Base-by-base conservation (phyloP, 2,888 invertebrate species). In the Theristus sp. region DNA sequence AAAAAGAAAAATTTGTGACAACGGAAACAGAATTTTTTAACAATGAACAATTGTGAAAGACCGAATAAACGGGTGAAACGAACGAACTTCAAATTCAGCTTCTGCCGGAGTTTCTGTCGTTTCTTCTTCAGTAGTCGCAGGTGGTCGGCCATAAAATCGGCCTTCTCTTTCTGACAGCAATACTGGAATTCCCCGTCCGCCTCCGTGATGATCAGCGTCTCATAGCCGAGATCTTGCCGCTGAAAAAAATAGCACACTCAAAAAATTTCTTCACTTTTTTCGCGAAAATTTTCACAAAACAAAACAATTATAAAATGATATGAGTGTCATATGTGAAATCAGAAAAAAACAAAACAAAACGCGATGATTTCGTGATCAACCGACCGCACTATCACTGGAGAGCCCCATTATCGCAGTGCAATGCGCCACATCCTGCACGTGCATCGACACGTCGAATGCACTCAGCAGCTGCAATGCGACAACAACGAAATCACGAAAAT, bases 51-150 rank as follows among this genome's bases (percentile, higher is more conserved):
- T n/a, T n/a, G n/a, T n/a, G n/a, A n/a, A n/a, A n/a, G n/a, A n/a
- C n/a, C n/a, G n/a, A n/a, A n/a, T n/a, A n/a, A n/a, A n/a, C n/a
- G n/a, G n/a, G n/a, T n/a, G n/a, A n/a, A n/a, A 89, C 90, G 10
- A 26, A 24, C 77, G 93, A 91, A 52, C 52, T n/a, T 10, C 52
- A 6, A 3, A 20, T 20, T 24, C n/a, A 53, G 53, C 53, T 53
- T 53, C 53, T 53, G 53, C 10, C 53, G 25, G 10, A 53, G 25
- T 25, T 53, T 53, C 25, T 17, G 25, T n/a, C 53, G 53, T 25
- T 53, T 53, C 53, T 53, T 53, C 53, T 53, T 53, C 25, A 38
- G 17, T 17, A 13, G 38, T 38, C 17, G 6, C 10, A 6, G 17
- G 17, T 38, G 38, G 10, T 38, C 38, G 17, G 17, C 38, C 10